A percentile compares a stretch with the other conserved stretches of the same genome.
Evolutionary conservation across 2,888 invertebrate genomes (phyloP).

Genomic region (Sarcophaga rosellei): DNA sequence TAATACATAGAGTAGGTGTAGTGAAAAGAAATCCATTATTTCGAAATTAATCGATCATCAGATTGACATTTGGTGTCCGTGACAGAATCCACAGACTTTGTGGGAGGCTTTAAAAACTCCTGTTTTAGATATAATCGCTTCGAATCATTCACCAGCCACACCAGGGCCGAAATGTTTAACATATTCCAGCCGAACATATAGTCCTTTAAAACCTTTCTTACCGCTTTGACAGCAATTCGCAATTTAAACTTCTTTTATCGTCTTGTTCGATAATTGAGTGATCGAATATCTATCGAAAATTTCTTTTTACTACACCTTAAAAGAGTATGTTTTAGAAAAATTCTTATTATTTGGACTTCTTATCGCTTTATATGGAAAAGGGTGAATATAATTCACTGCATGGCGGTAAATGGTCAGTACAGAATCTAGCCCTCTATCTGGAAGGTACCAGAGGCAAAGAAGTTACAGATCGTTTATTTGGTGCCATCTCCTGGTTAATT

Average conservation of each 20-base stretch:
- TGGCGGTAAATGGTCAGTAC: slow-evolving; percentile 96
- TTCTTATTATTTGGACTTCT: neutral
- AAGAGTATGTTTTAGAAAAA: neutral
- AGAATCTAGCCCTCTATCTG: slow-evolving; percentile 93
- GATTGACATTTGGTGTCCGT: slow-evolving; percentile 77
- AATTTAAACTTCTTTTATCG: too few species aligned
- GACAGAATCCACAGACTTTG: slow-evolving; percentile 84
- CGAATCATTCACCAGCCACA: slow-evolving; percentile 87
- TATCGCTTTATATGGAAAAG: slow-evolving; percentile 57
- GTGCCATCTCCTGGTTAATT: slow-evolving; percentile 93
- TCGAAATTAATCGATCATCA: too few species aligned
- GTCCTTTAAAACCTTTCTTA: too few species aligned
- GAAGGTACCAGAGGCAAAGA: slow-evolving; percentile 95
- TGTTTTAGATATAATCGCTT: slow-evolving; percentile 85
- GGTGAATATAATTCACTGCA: slow-evolving; percentile 96
- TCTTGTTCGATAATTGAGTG: too few species aligned
- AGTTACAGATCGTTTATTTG: slow-evolving; percentile 93
- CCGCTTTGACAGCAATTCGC: too few species aligned
- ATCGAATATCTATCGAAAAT: too few species aligned
- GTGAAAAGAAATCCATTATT: too few species aligned
- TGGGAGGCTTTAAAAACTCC: slow-evolving; percentile 85
- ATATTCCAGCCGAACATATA: slow-evolving; percentile 58
- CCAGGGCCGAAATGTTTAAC: slow-evolving; percentile 83
- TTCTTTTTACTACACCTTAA: neutral
- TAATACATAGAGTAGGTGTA: too few species aligned